Conservation (phyloP, 2,797 vertebrate species). For the Sebastes hubbsi region DNA sequence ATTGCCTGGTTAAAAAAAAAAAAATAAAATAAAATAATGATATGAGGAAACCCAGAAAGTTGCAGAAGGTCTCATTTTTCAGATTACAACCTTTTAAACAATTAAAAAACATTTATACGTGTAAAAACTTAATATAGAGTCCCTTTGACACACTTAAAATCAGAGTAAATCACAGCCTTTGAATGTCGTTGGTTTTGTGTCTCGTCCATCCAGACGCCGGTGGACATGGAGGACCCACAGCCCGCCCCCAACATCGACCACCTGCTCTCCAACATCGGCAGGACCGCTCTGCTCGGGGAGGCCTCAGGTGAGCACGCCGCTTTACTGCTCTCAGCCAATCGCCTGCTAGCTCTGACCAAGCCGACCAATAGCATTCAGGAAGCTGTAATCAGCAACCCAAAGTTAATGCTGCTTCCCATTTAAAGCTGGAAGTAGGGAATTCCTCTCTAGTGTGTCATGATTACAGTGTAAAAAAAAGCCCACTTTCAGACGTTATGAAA, state of each 20-base stretch:
- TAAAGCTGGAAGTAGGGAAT: conserved; percentile 45
- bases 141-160: neutral
- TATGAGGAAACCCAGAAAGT: too few species aligned
- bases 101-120: too few species aligned
- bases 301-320: conserved; percentile 87
- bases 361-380: neutral
- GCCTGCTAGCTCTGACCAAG: neutral
- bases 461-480: neutral
- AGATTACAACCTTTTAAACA: too few species aligned
- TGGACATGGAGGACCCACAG: conserved; percentile 92
- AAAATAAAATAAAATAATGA: too few species aligned
- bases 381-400: neutral
- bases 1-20: too few species aligned
- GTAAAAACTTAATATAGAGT: fast-evolving
- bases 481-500: neutral
- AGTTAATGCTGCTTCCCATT: conserved; percentile 51
- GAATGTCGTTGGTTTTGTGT: neutral
- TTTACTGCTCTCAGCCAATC: neutral
- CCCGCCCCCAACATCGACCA: conserved; percentile 97
- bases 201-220: conserved; percentile 86
- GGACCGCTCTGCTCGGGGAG: conserved; percentile 88
- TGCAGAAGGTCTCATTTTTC: fast-evolving
- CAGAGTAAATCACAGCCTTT: too few species aligned
- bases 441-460: neutral
- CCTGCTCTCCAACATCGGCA: conserved; percentile 96